Percentiles rank a stretch among this genome's conserved stretches.
Conservation (phyloP, 2,797 vertebrate genomes). For the Anguilla marmorata region DNA sequence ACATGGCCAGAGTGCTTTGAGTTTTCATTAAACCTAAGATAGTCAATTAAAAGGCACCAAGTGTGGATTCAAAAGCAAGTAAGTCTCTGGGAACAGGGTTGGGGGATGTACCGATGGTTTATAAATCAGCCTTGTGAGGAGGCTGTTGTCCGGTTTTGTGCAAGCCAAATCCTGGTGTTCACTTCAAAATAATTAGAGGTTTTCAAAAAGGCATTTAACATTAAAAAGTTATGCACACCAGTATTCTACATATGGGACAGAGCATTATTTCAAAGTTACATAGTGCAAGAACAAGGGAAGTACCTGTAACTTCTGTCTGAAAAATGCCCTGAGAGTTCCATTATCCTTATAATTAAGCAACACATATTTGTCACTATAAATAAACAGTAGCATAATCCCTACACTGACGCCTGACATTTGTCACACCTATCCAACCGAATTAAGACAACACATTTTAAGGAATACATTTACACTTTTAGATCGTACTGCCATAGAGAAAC, state of each 20-base stretch:
- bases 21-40: background rate
- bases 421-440: background rate
- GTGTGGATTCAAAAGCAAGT: background rate
- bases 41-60: background rate
- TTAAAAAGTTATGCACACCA: background rate
- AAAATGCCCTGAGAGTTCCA: background rate
- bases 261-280: background rate
- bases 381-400: background rate
- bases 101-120: background rate
- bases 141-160: background rate
- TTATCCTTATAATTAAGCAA: background rate
- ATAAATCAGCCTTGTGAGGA: background rate
- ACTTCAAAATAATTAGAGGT: background rate
- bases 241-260: background rate
- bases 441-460: background rate
- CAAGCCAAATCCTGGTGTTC: background rate
- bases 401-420: background rate
- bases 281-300: background rate
- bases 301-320: background rate
- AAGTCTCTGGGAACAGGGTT: background rate
- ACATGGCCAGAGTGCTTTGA: background rate
- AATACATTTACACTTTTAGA: background rate
- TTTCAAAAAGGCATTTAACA: background rate
- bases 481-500: background rate
- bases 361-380: background rate